Base-by-base conservation (phyloP, 2,113 vertebrate species). In the Laticauda laticaudata region DNA sequence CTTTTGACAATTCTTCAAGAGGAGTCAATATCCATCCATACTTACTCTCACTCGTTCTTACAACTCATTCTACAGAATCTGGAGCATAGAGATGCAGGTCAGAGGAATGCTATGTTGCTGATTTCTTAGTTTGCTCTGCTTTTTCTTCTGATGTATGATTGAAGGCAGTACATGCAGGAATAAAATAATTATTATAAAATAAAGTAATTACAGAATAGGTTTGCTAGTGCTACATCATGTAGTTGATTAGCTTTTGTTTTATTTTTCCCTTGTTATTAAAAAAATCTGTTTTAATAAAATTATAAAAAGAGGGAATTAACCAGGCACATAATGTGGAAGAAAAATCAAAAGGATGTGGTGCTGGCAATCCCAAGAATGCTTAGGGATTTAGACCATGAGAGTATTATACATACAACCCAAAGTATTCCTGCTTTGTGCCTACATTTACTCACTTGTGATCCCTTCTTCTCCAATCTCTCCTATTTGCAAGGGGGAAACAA, bases 1-100 rank as follows among this genome's bases (percentile, higher is more conserved):
- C 99, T 99, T 97, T 91, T 99, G 96, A 99, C 98, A 95, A 97
- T 99, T 95, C 98, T 99, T 7, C 99, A 99, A 97, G 99, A 99
- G 59, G 99, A 99, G 93, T 98, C 98, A 0, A 98, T 99, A 95
- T 98, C 99, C 69, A 98, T 98, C 95, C 98, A 99, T 96, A 98
- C 98, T 0, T 99, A 99, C 92, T 98, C 98, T 55, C 99, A 99
- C 96, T 98, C 98, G 90, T 99, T 99, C 95, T 98, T 99, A 88
- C 99, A 98, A 95, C 98, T 98, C 53, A 98, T 99, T 93, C 97
- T 99, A 0, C 98, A 98, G 93, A 98, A 99, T 94, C 95, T 99
- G 96, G 98, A 99, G 96, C 99, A 99, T 97, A 96, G 98, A 96
- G 99, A 99, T 59, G 90, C 98, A 98, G 98, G 98, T 99, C 94